phyloP scores from a whole-genome alignment of 2,888 invertebrate species.

The Andricus quercusramuli region DNA sequence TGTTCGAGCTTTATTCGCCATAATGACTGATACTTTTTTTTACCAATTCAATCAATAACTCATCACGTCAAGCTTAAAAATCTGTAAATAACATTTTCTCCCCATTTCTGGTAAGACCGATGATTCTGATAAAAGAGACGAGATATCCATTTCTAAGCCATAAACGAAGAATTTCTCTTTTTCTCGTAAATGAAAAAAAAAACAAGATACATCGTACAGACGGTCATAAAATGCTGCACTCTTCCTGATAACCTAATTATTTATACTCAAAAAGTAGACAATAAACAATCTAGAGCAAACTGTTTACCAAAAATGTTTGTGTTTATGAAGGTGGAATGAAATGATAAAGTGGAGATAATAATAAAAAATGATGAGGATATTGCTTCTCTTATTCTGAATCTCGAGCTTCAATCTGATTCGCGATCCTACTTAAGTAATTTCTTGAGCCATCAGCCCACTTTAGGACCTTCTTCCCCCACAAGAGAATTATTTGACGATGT shows the following conservation, averaged over 20 bases:
- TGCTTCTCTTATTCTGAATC: slow-evolving; percentile 20
- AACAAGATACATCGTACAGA: too few relatives aligned
- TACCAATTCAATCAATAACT: background rate
- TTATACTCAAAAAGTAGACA: too few relatives aligned
- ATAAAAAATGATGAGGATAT: slow-evolving; percentile 9
- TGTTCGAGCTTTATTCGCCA: slow-evolving; percentile 11
- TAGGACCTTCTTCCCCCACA: slow-evolving; percentile 53
- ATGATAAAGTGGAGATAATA: background rate
- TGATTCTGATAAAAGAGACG: background rate
- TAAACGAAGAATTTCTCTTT: background rate
- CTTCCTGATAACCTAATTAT: too few relatives aligned
- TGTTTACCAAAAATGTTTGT: background rate
- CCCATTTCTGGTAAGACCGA: background rate
- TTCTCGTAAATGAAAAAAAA: background rate
- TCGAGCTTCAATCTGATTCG: slow-evolving; percentile 49
- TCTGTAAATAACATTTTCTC: background rate
- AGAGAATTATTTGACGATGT: slow-evolving; percentile 31
- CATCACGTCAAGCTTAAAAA: background rate
- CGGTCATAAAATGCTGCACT: too few relatives aligned
- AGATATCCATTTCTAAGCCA: background rate
- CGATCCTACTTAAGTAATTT: slow-evolving; percentile 60
- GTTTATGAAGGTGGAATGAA: background rate
- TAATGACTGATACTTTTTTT: background rate
- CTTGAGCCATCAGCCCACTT: slow-evolving; percentile 66
- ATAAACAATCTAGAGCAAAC: too few relatives aligned